Percentiles rank a stretch among this genome's conserved stretches.
These are phyloP conservation scores for Chironomus tentans DNA, from an alignment of 2,888 invertebrate genomes.

Conservation along the genomic window DNA sequence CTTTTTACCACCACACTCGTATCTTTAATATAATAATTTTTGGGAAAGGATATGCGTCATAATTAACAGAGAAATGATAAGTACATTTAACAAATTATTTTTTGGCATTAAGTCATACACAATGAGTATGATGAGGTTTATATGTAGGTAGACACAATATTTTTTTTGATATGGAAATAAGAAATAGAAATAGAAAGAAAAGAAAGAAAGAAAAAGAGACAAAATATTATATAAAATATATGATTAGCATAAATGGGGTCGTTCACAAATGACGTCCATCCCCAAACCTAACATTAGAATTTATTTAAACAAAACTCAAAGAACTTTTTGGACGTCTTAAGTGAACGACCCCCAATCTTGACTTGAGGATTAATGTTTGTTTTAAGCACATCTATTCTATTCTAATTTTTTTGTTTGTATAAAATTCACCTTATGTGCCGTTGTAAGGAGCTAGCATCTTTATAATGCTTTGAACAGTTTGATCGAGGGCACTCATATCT, in stretches of 20 bases:
- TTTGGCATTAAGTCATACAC: neutral
- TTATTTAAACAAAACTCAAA: no score
- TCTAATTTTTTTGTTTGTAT: conserved; percentile 28
- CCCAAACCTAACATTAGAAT: no score
- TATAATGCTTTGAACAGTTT: conserved; percentile 43
- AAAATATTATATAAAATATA: neutral
- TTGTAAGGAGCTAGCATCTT: conserved; percentile 44
- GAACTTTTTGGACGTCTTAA: neutral
- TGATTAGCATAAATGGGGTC: neutral
- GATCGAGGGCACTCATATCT: conserved; percentile 43
- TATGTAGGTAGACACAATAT: neutral
- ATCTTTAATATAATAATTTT: conserved; percentile 44
- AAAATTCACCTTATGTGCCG: conserved; percentile 41
- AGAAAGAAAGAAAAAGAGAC: neutral
- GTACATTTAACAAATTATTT: neutral
- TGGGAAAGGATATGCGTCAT: no score
- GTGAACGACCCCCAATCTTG: neutral
- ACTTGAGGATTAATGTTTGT: neutral
- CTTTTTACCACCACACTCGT: conserved; percentile 61
- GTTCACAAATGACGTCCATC: neutral
- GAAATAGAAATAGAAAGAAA: neutral
- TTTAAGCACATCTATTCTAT: conserved; percentile 16
- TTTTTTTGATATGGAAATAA: neutral
- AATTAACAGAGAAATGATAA: neutral
- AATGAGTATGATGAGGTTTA: neutral